Evolutionary conservation across 2,888 invertebrate genomes (phyloP).

Genomic region (Linnaemya tessellans): DNA sequence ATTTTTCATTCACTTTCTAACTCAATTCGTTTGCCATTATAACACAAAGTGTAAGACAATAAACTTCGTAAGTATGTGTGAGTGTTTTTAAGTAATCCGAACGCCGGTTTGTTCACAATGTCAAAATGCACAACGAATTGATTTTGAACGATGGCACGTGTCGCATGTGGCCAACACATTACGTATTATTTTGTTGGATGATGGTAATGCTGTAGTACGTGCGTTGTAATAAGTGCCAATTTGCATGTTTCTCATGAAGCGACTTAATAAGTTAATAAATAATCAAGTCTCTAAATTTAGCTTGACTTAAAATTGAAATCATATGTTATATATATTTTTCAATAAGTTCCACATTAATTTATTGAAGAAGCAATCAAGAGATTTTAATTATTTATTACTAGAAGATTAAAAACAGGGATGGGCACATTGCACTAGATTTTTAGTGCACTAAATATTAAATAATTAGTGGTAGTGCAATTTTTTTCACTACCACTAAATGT

Average conservation of each 20-base stretch:
- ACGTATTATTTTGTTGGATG: conserved; percentile 35
- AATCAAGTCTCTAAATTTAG: no score
- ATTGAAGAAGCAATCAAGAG: no score
- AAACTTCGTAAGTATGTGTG: background rate
- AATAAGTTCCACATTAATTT: no score
- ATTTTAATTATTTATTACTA: no score
- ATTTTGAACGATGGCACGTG: conserved; percentile 80
- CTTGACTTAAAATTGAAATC: no score
- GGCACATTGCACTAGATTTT: no score
- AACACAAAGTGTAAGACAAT: background rate
- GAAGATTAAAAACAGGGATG: no score
- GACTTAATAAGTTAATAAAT: background rate
- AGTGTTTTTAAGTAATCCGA: background rate
- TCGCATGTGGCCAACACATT: conserved; percentile 72
- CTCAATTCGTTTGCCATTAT: conserved; percentile 28
- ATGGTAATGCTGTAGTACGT: conserved; percentile 25
- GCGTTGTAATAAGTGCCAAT: conserved; percentile 56
- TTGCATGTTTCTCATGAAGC: conserved; percentile 51
- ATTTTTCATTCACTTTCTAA: conserved; percentile 11
- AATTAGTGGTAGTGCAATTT: no score
- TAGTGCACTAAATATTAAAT: no score
- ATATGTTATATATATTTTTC: no score
- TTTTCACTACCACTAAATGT: no score
- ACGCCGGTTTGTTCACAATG: conserved; percentile 26
- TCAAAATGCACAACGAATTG: conserved; percentile 77